Percentiles rank a stretch among this genome's conserved stretches.
Conservation (phyloP, 2,888 invertebrate species). For the Nezara viridula region DNA sequence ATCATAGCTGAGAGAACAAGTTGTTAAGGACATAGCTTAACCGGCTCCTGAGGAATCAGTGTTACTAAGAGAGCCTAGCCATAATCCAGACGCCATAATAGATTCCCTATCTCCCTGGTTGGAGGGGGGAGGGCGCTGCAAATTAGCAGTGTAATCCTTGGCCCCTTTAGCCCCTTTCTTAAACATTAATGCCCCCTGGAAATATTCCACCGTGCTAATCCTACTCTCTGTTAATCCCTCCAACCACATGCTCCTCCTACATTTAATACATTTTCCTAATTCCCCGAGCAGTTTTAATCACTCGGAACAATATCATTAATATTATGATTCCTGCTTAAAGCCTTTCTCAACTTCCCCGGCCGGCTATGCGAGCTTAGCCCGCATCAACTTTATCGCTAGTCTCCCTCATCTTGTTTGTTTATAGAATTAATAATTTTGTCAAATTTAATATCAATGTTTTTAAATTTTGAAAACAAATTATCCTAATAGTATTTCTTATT, state of each 20-base stretch:
- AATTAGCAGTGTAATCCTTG: conserved; percentile 51
- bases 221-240: conserved; percentile 49
- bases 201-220: conserved; percentile 52
- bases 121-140: not conserved
- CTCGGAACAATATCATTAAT: conserved; percentile 56
- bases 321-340: conserved; percentile 49
- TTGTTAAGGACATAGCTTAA: conserved; percentile 7
- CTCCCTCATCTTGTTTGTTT: not conserved
- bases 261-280: conserved; percentile 33
- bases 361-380: not conserved
- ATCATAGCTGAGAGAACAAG: not conserved
- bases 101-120: conserved; percentile 37
- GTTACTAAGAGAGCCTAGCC: conserved; percentile 34
- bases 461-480: not conserved
- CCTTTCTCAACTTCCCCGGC: conserved; percentile 37
- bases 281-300: conserved; percentile 53
- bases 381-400: conserved; percentile 38
- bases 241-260: conserved; percentile 51
- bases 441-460: not conserved
- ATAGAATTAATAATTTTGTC: not conserved
- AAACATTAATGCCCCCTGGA: conserved; percentile 53
- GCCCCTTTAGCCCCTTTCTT: conserved; percentile 54
- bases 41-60: conserved; percentile 34
- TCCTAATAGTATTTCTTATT: no score
- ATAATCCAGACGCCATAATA: conserved; percentile 50